These are phyloP conservation scores for Antheraea yamamai DNA, from an alignment of 2,888 invertebrate species.

Conservation along the genomic window DNA sequence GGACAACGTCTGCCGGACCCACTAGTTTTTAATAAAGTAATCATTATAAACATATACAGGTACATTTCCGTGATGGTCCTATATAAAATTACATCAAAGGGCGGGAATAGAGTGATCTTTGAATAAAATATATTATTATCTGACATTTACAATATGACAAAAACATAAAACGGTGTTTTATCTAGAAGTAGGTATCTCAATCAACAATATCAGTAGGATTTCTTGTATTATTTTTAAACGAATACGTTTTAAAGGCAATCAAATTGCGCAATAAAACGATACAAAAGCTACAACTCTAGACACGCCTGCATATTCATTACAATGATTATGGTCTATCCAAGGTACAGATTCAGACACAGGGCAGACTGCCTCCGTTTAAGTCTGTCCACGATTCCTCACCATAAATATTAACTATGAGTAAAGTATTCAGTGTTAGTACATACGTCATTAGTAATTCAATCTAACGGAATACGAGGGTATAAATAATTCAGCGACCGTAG, in stretches of 20 bases:
- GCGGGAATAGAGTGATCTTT: too few relatives aligned
- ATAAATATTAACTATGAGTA: slow-evolving; percentile 22
- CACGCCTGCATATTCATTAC: neutral
- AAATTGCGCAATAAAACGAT: neutral
- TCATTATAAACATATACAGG: too few relatives aligned
- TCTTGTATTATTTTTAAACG: neutral
- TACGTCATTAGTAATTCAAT: slow-evolving; percentile 72
- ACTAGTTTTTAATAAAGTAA: too few relatives aligned
- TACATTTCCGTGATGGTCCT: too few relatives aligned
- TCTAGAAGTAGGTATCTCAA: too few relatives aligned
- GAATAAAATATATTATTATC: too few relatives aligned
- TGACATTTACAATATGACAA: too few relatives aligned
- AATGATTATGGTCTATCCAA: neutral
- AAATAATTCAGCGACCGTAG: slow-evolving; percentile 61
- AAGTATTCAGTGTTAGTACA: slow-evolving; percentile 28
- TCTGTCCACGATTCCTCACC: slow-evolving; percentile 12
- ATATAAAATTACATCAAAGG: too few relatives aligned
- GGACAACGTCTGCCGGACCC: too few relatives aligned
- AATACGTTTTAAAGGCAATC: neutral
- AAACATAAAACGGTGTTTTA: too few relatives aligned
- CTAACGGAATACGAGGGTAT: slow-evolving; percentile 70
- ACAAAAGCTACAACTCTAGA: neutral
- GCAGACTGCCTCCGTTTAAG: slow-evolving; percentile 17
- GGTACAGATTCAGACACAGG: slow-evolving; percentile 16
- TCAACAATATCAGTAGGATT: too few relatives aligned